A percentile compares a stretch with the other conserved stretches of the same genome.
Evolutionary conservation across 2,797 vertebrate genomes (phyloP).

Genomic region (Thaleichthys pacificus): DNA sequence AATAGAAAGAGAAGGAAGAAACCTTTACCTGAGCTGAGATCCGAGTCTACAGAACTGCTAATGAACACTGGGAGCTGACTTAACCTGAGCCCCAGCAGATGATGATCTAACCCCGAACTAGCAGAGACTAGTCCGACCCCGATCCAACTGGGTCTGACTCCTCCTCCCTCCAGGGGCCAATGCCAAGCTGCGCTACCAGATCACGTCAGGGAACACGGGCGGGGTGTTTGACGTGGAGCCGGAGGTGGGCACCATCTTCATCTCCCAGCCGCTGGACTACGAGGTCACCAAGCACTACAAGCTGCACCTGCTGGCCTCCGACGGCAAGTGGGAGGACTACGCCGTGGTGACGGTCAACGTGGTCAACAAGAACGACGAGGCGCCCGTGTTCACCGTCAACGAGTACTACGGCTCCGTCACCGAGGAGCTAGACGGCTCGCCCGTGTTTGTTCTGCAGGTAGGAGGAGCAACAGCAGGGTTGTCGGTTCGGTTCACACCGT

Average conservation of each 20-base stretch:
- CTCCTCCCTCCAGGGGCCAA: slow-evolving; percentile 78
- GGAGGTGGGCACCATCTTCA: slow-evolving; percentile 86
- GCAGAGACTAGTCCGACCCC: background rate
- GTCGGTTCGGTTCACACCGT: no score
- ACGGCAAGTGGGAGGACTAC: slow-evolving; percentile 91
- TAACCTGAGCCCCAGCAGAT: background rate
- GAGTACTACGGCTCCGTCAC: slow-evolving; percentile 89
- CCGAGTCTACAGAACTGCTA: background rate
- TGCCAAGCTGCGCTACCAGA: slow-evolving; percentile 88
- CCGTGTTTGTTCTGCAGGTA: slow-evolving; percentile 89
- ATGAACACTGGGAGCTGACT: no score
- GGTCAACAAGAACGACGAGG: slow-evolving; percentile 89
- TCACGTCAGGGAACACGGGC: slow-evolving; percentile 84
- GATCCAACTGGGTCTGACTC: background rate
- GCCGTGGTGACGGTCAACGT: slow-evolving; percentile 78
- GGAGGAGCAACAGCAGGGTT: background rate
- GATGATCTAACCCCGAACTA: background rate
- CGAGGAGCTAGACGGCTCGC: slow-evolving; percentile 83
- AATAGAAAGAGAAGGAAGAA: background rate
- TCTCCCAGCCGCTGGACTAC: slow-evolving; percentile 85
- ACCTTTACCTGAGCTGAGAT: background rate
- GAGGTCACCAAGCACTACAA: slow-evolving; percentile 85
- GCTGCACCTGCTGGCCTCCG: slow-evolving; percentile 85
- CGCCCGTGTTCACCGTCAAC: slow-evolving; percentile 83
- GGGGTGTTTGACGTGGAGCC: slow-evolving; percentile 86